Evolutionary conservation across 1,140 invertebrate species (phyloP), one percentile per base, ranked within the genome.

Genomic region (Drosophila prosaltans): DNA sequence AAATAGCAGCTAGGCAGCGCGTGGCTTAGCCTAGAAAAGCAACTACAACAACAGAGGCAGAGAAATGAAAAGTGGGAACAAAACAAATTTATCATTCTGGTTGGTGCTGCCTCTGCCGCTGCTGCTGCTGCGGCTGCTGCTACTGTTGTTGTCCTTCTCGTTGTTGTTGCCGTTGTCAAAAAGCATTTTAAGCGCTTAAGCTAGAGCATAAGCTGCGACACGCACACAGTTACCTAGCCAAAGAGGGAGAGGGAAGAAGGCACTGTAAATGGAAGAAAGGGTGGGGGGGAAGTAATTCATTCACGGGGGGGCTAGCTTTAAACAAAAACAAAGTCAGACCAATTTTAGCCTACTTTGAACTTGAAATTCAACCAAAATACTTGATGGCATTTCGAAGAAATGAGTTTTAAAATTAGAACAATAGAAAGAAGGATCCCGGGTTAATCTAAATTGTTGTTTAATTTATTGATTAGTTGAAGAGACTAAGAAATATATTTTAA

Each of bases 131-230:
- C 21, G 39, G 39, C 16, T 41, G 59, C 32, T 63, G 32, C 1
- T 24, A 39, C 10, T 28, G 39, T 63, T 70, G 48, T 65, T 73
- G 58, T 48, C 69, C 16, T 70, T 79, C 3, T 32, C 72, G 63
- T 67, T 67, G 39, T 57, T 74, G 63, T 63, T 72, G 58, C 57
- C 66, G 82, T 80, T 86, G 80, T 88, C 77, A 89, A 80, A 88
- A 89, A 88, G 77, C 84, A 88, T 83, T 88, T 88, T 88, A 88
- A 89, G 83, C 80, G 70, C 83, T 74, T 88, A 89, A 88, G 68
- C 75, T 48, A 72, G 41, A 78, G 75, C 69, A 78, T 78, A 78
- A 78, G 83, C 83, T 89, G 70, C 68, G 84, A 88, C 80, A 89
- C 83, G 83, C 83, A 88, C 83, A 74, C 45, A 69, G 41, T 30